phyloP scores from a whole-genome alignment of 1,140 invertebrate genomes.

The Caligus rogercresseyi region DNA sequence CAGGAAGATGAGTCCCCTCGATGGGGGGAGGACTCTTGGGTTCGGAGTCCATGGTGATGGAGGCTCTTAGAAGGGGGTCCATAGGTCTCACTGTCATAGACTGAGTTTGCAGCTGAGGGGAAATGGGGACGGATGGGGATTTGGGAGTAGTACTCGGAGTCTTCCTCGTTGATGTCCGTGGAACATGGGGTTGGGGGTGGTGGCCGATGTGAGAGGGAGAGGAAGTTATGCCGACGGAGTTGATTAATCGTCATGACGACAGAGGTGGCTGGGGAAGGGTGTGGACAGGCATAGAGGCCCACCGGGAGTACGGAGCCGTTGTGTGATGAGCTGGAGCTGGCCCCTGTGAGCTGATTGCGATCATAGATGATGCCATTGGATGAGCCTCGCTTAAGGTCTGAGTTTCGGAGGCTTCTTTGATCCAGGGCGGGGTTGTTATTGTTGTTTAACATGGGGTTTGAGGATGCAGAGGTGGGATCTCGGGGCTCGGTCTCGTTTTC shows the following conservation, averaged over 20 bases:
- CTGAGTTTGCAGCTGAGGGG: conserved; percentile 8
- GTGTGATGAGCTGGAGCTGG: conserved; percentile 9
- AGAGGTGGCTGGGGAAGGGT: conserved; percentile 10
- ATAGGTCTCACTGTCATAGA: conserved; percentile 19
- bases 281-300: not conserved
- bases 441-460: not conserved
- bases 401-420: not conserved
- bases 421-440: not conserved
- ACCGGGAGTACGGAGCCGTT: not conserved
- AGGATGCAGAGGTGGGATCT: not conserved
- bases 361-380: conserved; percentile 17
- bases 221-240: not conserved
- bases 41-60: not conserved
- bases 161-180: conserved; percentile 79
- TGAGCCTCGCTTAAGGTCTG: not conserved
- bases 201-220: conserved; percentile 42
- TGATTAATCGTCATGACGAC: not conserved
- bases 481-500: not conserved
- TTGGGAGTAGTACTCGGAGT: conserved; percentile 30
- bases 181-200: conserved; percentile 84
- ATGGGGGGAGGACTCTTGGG: not conserved
- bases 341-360: conserved; percentile 18
- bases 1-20: conserved; percentile 7
- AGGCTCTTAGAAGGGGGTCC: no score
- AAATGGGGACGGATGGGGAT: not conserved